These are phyloP conservation scores for Erebia palarica DNA, from an alignment of 2,888 invertebrate species.

Conservation along the genomic window DNA sequence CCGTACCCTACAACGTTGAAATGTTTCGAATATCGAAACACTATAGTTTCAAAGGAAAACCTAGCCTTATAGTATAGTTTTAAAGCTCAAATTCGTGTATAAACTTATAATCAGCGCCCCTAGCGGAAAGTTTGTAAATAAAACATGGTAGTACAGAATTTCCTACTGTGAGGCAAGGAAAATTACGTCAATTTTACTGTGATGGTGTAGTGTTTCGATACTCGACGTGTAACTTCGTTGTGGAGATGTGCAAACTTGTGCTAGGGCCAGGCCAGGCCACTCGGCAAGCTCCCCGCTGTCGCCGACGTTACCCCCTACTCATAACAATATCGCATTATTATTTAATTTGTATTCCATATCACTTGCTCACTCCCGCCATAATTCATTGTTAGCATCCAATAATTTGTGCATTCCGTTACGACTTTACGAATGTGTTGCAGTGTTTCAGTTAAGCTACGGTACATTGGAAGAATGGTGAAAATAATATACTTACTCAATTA, in stretches of 20 bases:
- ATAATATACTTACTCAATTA: neutral
- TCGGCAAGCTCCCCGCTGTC: slow-evolving; percentile 66
- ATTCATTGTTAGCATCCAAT: slow-evolving; percentile 44
- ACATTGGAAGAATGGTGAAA: neutral
- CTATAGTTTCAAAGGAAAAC: neutral
- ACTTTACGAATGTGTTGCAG: slow-evolving; percentile 30
- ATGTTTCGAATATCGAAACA: neutral
- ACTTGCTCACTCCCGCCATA: slow-evolving; percentile 48
- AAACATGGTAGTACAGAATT: neutral
- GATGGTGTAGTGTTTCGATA: neutral
- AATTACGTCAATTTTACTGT: neutral
- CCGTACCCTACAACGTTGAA: slow-evolving; percentile 1
- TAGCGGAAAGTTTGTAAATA: neutral
- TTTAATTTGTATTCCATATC: slow-evolving; percentile 53
- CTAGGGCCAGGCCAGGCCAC: slow-evolving; percentile 56
- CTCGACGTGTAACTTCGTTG: neutral
- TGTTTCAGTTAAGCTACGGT: neutral
- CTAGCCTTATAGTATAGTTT: neutral
- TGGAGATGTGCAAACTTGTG: neutral
- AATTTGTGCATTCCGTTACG: slow-evolving; percentile 37
- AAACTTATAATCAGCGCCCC: neutral
- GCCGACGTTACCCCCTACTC: slow-evolving; percentile 55
- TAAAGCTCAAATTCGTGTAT: neutral
- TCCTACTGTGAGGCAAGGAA: neutral
- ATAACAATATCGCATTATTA: slow-evolving; percentile 65